Evolutionary conservation across 2,113 vertebrate species (phyloP), one percentile per base, ranked within the genome.

Genomic region (Thamnaconus septentrionalis): DNA sequence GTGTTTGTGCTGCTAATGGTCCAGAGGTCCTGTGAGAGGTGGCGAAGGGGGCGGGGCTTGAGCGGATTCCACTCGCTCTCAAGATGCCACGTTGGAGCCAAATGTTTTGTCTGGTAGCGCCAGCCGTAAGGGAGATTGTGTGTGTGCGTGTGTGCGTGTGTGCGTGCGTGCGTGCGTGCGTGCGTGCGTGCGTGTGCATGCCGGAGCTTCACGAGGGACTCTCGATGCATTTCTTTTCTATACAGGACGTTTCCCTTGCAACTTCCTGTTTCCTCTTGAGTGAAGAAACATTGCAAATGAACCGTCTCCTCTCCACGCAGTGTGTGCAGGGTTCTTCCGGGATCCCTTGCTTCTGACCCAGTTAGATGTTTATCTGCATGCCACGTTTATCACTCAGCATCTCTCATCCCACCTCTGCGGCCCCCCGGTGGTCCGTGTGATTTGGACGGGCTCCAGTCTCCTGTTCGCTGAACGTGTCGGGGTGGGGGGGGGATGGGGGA

Each of bases 211-310:
- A 31, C 45, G 5, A 46, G 8, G 45, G 5, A 5, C 45, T 46
- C 4, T 50, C 48, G 11, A 9, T 44, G 47, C 56, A 53, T 41
- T 75, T 61, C 67, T 66, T 69, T 76, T 79, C 78, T 80, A 82
- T 81, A 66, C 69, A 63, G 58, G 69, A 77, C 68, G 64, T 72
- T 86, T 85, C 81, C 83, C 77, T 64, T 80, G 81, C 73, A 49
- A 78, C 84, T 86, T 89, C 87, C 87, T 67, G 71, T 86, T 85
- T 89, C 84, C 85, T 86, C 82, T 80, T 18, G 41, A 76, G 76
- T 59, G 60, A 53, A 66, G 61, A 46, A 39, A 31, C 59, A 31
- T 61, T 0, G 44, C 4, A 53, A 59, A 53, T 82, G 61, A 77
- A 77, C 18, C 18, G 18, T 31, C 18, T 63, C 57, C 53, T 46